phyloP scores from a whole-genome alignment of 2,113 vertebrate species.

The Dissostichus mawsoni region DNA sequence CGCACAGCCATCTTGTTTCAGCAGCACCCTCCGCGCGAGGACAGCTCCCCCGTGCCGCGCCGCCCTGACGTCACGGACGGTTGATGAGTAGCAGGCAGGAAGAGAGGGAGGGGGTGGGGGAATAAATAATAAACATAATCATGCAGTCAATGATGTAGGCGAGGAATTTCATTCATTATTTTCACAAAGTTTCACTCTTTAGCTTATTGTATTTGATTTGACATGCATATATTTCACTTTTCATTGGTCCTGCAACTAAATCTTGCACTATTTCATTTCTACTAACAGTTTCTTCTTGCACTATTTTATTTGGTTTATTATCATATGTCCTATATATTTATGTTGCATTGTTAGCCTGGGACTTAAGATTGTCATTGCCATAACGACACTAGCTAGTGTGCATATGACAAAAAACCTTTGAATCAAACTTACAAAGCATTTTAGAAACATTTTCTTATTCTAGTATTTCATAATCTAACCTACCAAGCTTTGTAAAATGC shows the following conservation, averaged over 20 bases:
- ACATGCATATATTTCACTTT: too few species aligned
- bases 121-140: background rate
- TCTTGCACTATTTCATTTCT: too few species aligned
- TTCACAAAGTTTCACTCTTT: background rate
- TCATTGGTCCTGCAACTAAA: too few species aligned
- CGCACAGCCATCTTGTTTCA: conserved; percentile 91
- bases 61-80: conserved; percentile 82
- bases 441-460: background rate
- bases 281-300: too few species aligned
- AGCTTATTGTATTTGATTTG: too few species aligned
- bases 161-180: conserved; percentile 48
- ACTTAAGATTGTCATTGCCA: too few species aligned
- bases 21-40: conserved; percentile 81
- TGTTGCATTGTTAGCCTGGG: too few species aligned
- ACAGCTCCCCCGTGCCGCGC: conserved; percentile 81
- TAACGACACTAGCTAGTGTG: too few species aligned
- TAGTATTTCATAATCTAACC: background rate
- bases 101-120: background rate
- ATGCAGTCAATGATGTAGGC: conserved; percentile 31
- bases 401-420: too few species aligned
- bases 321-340: too few species aligned
- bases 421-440: background rate
- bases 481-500: background rate
- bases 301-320: too few species aligned
- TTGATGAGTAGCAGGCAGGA: conserved; percentile 62